Percentiles rank a stretch among this genome's conserved stretches.
Evolutionary conservation across 2,888 invertebrate species (phyloP).

Genomic region (Agrotis segetum): DNA sequence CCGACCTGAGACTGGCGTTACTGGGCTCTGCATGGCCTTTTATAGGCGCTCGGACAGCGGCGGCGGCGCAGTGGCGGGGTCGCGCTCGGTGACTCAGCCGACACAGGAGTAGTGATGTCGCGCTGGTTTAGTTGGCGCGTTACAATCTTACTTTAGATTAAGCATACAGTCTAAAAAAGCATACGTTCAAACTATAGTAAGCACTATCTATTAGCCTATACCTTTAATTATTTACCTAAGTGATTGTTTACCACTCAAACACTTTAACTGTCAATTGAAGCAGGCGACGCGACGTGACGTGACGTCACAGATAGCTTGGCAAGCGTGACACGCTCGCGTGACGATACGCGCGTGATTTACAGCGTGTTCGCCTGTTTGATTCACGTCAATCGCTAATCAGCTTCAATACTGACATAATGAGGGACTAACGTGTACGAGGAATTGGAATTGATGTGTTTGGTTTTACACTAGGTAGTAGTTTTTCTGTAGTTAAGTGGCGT

Average conservation of each 20-base stretch:
- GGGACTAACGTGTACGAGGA: conserved; percentile 32
- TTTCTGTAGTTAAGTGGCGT: background rate
- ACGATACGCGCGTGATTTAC: conserved; percentile 54
- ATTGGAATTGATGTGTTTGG: conserved; percentile 18
- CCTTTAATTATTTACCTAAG: conserved; percentile 17
- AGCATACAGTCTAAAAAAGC: no score
- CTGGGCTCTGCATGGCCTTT: no score
- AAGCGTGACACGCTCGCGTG: conserved; percentile 54
- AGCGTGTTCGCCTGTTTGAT: conserved; percentile 51
- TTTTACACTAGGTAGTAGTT: background rate
- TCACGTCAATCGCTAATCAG: conserved; percentile 53
- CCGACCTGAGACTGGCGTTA: no score
- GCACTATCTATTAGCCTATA: background rate
- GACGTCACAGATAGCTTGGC: conserved; percentile 42
- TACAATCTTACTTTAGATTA: no score
- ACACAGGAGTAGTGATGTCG: no score
- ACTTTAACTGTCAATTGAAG: conserved; percentile 45
- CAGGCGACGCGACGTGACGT: conserved; percentile 33
- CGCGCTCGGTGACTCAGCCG: no score
- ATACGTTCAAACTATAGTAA: background rate
- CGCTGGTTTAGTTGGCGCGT: no score
- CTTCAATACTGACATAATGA: conserved; percentile 45
- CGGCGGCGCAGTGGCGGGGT: no score
- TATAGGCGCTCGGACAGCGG: no score
- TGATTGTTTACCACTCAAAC: conserved; percentile 26